Conservation (phyloP, 2,113 vertebrate species). For the Mirounga angustirostris region DNA sequence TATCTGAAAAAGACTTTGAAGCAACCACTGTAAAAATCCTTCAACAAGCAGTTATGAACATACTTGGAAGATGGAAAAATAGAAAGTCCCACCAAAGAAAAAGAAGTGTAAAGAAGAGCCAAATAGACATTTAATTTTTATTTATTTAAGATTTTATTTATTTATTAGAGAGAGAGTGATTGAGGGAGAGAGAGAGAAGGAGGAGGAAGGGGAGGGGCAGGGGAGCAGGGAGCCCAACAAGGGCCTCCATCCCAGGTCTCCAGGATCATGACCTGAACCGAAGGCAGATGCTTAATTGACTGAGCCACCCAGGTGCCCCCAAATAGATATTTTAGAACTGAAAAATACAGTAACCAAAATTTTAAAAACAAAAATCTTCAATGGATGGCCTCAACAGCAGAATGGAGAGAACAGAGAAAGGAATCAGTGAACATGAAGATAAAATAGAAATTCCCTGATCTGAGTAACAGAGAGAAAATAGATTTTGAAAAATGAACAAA, state of each 20-base stretch:
- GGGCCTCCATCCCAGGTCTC: background rate
- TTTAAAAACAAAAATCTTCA: background rate
- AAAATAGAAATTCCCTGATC: slow-evolving; percentile 14
- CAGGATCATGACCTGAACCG: too few species aligned
- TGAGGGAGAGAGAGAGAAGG: too few species aligned
- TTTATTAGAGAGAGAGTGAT: too few species aligned
- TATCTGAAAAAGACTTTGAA: background rate
- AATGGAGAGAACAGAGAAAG: background rate
- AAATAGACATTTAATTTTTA: too few species aligned
- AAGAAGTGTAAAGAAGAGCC: background rate
- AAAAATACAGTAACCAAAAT: background rate
- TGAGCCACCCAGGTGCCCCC: too few species aligned
- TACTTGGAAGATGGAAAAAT: background rate
- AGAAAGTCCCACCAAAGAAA: background rate
- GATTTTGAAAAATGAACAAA: slow-evolving; percentile 29
- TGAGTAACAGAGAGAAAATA: slow-evolving; percentile 21
- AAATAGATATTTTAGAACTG: background rate
- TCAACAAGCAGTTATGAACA: slow-evolving; percentile 1
- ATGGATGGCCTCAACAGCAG: background rate
- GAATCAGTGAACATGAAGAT: background rate
- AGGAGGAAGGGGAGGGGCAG: too few species aligned
- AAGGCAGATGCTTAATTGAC: too few species aligned
- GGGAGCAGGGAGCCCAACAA: too few species aligned
- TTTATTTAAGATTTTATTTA: too few species aligned
- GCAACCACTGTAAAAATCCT: background rate